Percentiles rank a stretch among this genome's conserved stretches.
These are phyloP conservation scores for Syrista parreyssii DNA, from an alignment of 2,888 invertebrate genomes.

Conservation along the genomic window DNA sequence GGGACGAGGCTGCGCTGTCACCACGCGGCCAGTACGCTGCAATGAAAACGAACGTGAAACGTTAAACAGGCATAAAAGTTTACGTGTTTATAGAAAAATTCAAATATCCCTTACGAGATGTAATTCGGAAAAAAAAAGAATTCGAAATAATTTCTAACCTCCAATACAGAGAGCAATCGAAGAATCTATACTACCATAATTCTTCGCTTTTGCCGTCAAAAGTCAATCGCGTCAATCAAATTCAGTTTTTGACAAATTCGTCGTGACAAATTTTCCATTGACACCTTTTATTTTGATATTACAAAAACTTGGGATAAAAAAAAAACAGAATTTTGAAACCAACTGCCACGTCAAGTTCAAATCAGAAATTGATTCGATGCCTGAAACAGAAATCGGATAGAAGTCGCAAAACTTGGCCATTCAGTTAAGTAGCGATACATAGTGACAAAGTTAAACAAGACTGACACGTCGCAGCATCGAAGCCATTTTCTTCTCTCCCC, in stretches of 20 bases:
- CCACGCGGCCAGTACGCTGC: conserved; percentile 87
- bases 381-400: not conserved
- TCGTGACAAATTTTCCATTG: not conserved
- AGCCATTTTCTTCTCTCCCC: not conserved
- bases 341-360: not conserved
- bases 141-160: not conserved
- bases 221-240: not conserved
- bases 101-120: not conserved
- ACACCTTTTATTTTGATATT: not conserved
- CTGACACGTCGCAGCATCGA: not conserved
- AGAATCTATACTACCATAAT: not conserved
- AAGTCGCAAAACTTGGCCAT: not conserved
- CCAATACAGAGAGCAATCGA: too few species aligned
- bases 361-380: too few species aligned
- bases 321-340: not conserved
- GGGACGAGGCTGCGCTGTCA: conserved; percentile 61
- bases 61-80: not conserved
- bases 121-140: not conserved
- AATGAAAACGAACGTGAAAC: conserved; percentile 45
- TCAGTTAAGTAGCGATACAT: not conserved
- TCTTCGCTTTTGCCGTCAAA: not conserved
- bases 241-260: not conserved
- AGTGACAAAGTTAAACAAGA: not conserved
- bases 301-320: not conserved
- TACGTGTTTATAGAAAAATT: not conserved